Conservation (phyloP, 2,888 invertebrate species). For the Neoitamus cyanurus region DNA sequence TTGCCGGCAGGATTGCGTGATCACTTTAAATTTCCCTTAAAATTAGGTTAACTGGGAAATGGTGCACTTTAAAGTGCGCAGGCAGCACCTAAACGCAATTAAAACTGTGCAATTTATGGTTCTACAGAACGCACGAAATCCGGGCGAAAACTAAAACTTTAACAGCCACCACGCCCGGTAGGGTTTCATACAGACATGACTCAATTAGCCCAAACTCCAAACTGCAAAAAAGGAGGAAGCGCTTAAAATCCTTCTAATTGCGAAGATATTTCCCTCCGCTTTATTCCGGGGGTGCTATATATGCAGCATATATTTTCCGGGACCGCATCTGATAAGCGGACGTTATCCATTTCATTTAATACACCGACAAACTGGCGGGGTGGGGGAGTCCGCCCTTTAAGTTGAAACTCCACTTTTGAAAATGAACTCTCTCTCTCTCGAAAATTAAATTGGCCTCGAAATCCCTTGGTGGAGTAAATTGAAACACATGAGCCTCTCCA, state of each 20-base stretch:
- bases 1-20: background rate
- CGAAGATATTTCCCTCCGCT: background rate
- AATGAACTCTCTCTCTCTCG: background rate
- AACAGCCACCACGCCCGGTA: background rate
- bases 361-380: background rate
- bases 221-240: background rate
- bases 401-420: background rate
- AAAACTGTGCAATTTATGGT: background rate
- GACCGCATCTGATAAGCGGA: background rate
- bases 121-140: background rate
- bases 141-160: background rate
- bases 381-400: background rate
- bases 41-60: background rate
- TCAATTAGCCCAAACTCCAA: background rate
- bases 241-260: background rate
- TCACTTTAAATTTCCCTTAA: background rate
- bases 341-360: background rate
- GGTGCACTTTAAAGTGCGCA: background rate
- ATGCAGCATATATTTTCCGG: background rate
- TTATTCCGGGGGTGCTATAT: background rate
- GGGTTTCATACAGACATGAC: background rate
- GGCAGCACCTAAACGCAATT: background rate
- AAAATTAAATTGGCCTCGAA: constrained; percentile 1
- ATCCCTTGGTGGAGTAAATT: background rate
- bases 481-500: background rate